A percentile compares a stretch with the other conserved stretches of the same genome.
phyloP scores from a whole-genome alignment of 2,113 vertebrate genomes.

The Spea bombifrons region DNA sequence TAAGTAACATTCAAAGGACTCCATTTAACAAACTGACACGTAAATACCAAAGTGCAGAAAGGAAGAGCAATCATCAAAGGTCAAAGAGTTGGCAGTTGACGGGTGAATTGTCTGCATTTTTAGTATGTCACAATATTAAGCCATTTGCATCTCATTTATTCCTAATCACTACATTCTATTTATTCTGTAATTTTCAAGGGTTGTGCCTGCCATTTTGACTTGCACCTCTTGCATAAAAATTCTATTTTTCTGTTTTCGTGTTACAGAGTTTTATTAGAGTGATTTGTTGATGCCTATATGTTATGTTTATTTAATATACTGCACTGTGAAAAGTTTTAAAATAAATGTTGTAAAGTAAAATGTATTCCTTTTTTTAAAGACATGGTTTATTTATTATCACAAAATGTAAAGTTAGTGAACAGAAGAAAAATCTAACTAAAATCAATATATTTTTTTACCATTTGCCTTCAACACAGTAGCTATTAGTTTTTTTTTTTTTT shows the following conservation, averaged over 20 bases:
- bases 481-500: too few relatives aligned
- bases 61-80: constrained; percentile 38
- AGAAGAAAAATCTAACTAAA: too few relatives aligned
- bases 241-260: not conserved
- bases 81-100: constrained; percentile 35
- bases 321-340: too few relatives aligned
- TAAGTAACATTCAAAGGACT: constrained; percentile 29
- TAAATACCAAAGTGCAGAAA: constrained; percentile 16
- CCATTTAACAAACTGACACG: constrained; percentile 16
- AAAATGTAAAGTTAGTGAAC: too few relatives aligned
- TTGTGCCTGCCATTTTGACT: constrained; percentile 2
- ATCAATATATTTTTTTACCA: too few relatives aligned
- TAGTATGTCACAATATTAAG: constrained; percentile 12
- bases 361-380: too few relatives aligned
- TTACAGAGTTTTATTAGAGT: not conserved
- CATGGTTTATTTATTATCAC: too few relatives aligned
- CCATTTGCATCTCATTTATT: constrained; percentile 40
- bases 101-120: constrained; percentile 26
- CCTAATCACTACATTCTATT: constrained; percentile 8
- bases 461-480: too few relatives aligned
- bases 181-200: constrained; percentile 11
- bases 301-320: too few relatives aligned
- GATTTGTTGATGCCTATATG: too few relatives aligned
- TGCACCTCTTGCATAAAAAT: not conserved
- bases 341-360: too few relatives aligned